These are phyloP conservation scores for Hippocampus mohnikei DNA, from an alignment of 2,113 vertebrate genomes.

Conservation along the genomic window DNA sequence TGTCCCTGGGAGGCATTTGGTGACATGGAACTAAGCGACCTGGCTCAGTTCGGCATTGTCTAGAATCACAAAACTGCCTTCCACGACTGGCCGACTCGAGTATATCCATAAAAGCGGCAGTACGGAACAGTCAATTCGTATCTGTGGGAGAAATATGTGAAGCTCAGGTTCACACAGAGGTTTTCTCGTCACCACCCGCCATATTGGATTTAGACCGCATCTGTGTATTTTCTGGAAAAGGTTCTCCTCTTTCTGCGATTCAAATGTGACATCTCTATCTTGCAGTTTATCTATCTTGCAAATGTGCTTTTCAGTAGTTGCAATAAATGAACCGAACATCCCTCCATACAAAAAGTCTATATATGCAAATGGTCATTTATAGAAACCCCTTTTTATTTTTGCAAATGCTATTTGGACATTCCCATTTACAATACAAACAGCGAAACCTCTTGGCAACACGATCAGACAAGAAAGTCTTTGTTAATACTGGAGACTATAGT, in stretches of 20 bases:
- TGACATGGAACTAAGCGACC: conserved; percentile 83
- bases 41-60: conserved; percentile 84
- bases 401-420: too few relatives aligned
- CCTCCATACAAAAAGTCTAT: too few relatives aligned
- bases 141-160: not conserved
- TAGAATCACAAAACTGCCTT: conserved; percentile 49
- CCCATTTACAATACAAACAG: too few relatives aligned
- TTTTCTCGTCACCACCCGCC: not conserved
- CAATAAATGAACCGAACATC: too few relatives aligned
- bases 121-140: not conserved
- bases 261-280: not conserved
- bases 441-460: too few relatives aligned
- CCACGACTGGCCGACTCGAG: not conserved
- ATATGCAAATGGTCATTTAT: too few relatives aligned
- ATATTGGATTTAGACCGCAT: not conserved
- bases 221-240: not conserved
- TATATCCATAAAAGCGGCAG: not conserved
- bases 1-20: conserved; percentile 89
- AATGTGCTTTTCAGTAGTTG: not conserved
- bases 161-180: not conserved
- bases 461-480: too few relatives aligned
- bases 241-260: too few relatives aligned
- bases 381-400: too few relatives aligned
- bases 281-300: not conserved
- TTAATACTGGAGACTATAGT: too few relatives aligned